Evolutionary conservation across 2,797 vertebrate species (phyloP).

Genomic region (Selene dorsalis): DNA sequence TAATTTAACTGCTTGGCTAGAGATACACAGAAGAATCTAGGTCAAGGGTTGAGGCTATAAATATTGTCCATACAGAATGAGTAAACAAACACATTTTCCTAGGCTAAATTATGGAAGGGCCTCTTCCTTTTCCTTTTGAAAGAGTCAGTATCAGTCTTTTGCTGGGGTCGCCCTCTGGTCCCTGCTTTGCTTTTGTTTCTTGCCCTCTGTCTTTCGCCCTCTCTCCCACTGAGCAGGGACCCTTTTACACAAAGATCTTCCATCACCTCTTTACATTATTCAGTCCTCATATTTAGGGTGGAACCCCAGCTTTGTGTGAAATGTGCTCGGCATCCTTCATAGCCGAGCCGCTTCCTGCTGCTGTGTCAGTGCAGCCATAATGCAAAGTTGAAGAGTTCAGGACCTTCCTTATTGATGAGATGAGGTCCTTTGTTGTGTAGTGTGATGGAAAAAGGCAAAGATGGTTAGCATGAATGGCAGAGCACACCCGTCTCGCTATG

Average conservation of each 20-base stretch:
- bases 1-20: neutral
- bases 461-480: conserved; percentile 78
- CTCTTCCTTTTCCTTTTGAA: conserved; percentile 54
- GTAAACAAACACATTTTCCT: conserved; percentile 36
- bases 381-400: conserved; percentile 83
- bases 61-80: neutral
- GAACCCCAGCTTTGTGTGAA: conserved; percentile 68
- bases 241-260: conserved; percentile 74
- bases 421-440: conserved; percentile 71
- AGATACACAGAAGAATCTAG: neutral
- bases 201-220: conserved; percentile 44
- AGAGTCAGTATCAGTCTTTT: conserved; percentile 54
- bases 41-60: neutral
- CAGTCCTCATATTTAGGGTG: conserved; percentile 75
- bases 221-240: conserved; percentile 63
- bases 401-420: conserved; percentile 80
- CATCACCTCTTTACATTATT: conserved; percentile 78
- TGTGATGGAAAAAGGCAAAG: conserved; percentile 79
- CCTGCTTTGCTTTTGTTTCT: conserved; percentile 68
- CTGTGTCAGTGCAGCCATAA: conserved; percentile 74
- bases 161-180: conserved; percentile 51
- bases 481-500: conserved; percentile 75
- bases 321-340: conserved; percentile 62
- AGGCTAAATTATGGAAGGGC: conserved; percentile 40
- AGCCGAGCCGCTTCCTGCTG: conserved; percentile 66